Base-by-base conservation (phyloP, 2,888 invertebrate genomes). In the Epinotia brunnichana region DNA sequence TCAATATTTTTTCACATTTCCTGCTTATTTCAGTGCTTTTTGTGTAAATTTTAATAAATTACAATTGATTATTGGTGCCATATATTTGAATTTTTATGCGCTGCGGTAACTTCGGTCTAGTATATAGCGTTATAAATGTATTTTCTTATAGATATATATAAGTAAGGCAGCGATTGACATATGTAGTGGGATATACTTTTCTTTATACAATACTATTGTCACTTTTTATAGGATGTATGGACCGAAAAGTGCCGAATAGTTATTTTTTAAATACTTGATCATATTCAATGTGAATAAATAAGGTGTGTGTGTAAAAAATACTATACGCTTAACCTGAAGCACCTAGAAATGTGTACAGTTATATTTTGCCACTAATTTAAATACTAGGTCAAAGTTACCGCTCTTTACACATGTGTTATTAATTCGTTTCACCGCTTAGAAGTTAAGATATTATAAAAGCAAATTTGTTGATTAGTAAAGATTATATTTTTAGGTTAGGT, bases 401-500 rank as follows among this genome's bases (percentile, higher is more conserved):
- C 61, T 72, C 54, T 41, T 72, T 67, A 62, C 44, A 39, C 62
- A 56, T 54, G 19, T 64, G 41, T 56, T 56, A 66, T 62, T 68
- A 68, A 62, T 21, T 59, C 54, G 60, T 66, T 57, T 67, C 66
- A 67, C 61, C 61, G 54, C 60, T 60, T 71, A 68, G 54, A 56
- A 53, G 17, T 48, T 68, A 72, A 68, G 67, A 41, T 66, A 56
- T 61, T 56, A 51, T 74, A 77, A 70, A 35, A 69, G 66, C 76
- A 77, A 73, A 77, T 73, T 76, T 79, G 81, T 81, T 81, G 79
- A 79, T 76, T 74, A 81, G 77, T 76, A 66, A 75, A 76, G 77
- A 79, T 76, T 79, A 78, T 78, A 78, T 79, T 76, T 67, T 76
- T 75, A 66, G 53, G 68, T 56, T 74, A 74, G 74, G 44, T 56